phyloP scores from a whole-genome alignment of 2,797 vertebrate species.

The Mastacembelus armatus region DNA sequence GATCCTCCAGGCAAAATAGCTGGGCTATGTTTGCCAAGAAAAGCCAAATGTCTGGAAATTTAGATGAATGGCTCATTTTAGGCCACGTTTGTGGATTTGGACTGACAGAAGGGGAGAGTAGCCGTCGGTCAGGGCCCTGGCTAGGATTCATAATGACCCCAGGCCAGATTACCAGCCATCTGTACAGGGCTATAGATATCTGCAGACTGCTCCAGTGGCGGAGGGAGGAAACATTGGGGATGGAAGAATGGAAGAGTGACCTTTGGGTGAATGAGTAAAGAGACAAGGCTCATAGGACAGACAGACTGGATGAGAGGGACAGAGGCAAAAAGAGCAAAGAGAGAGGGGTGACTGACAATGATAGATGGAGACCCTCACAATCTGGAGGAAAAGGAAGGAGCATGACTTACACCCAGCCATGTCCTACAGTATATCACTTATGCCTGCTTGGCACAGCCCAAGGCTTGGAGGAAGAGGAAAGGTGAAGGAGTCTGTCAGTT shows the following conservation, averaged over 20 bases:
- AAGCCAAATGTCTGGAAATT: conserved; percentile 75
- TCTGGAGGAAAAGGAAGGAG: conserved; percentile 80
- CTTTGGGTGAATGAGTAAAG: conserved; percentile 78
- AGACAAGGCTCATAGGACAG: conserved; percentile 69
- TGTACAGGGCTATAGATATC: conserved; percentile 74
- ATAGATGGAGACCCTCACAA: conserved; percentile 82
- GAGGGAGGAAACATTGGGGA: conserved; percentile 55
- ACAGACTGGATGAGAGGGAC: conserved; percentile 55
- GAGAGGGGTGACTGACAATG: conserved; percentile 78
- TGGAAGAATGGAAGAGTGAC: conserved; percentile 73
- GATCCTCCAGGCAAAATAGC: conserved; percentile 57
- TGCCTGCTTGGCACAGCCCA: conserved; percentile 77
- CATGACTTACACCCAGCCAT: conserved; percentile 80
- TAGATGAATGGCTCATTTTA: conserved; percentile 74
- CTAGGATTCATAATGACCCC: conserved; percentile 78
- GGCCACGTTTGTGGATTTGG: conserved; percentile 64
- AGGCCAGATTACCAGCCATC: conserved; percentile 81
- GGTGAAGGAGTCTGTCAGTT: conserved; percentile 87
- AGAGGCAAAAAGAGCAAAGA: conserved; percentile 52
- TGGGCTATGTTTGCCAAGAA: conserved; percentile 64
- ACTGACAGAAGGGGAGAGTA: conserved; percentile 74
- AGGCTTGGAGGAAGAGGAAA: conserved; percentile 84
- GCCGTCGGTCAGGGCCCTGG: conserved; percentile 74
- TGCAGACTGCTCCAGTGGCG: conserved; percentile 60
- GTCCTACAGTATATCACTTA: conserved; percentile 86